Evolutionary conservation across 2,888 invertebrate genomes (phyloP).

Genomic region (Mellilla xanthometata): DNA sequence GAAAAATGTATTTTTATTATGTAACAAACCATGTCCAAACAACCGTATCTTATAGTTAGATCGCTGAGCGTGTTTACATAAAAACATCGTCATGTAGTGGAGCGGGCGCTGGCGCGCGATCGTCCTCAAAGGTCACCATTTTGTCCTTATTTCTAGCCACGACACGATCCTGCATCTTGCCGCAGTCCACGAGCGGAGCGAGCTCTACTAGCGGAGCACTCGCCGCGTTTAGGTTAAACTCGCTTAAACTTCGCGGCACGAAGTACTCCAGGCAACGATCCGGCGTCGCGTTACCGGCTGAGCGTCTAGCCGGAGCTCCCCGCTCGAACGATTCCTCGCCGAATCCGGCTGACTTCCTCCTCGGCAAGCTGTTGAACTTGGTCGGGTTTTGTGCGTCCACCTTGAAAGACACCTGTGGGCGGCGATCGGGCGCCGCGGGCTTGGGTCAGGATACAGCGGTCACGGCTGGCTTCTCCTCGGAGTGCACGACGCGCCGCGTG

Average conservation of each 20-base stretch:
- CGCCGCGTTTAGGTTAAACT: slow-evolving; percentile 88
- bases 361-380: slow-evolving; percentile 82
- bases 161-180: slow-evolving; percentile 48
- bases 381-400: slow-evolving; percentile 67
- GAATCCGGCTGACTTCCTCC: slow-evolving; percentile 62
- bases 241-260: slow-evolving; percentile 92
- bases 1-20: slow-evolving; percentile 52
- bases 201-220: slow-evolving; percentile 51
- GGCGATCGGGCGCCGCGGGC: slow-evolving; percentile 46
- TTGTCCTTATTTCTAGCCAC: slow-evolving; percentile 84
- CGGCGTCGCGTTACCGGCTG: slow-evolving; percentile 59
- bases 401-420: slow-evolving; percentile 61
- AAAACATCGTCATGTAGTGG: slow-evolving; percentile 86
- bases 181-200: slow-evolving; percentile 33
- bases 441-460: slow-evolving; percentile 83
- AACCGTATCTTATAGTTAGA: slow-evolving; percentile 46
- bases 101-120: slow-evolving; percentile 68
- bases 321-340: slow-evolving; percentile 76
- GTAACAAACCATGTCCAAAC: slow-evolving; percentile 61
- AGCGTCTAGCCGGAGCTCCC: slow-evolving; percentile 21
- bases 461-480: slow-evolving; percentile 77
- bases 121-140: slow-evolving; percentile 92
- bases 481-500: slow-evolving; percentile 62
- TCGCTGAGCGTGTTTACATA: slow-evolving; percentile 85
- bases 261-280: slow-evolving; percentile 90